Evolutionary conservation across 2,113 vertebrate species (phyloP).

Genomic region (Chinchilla lanigera): DNA sequence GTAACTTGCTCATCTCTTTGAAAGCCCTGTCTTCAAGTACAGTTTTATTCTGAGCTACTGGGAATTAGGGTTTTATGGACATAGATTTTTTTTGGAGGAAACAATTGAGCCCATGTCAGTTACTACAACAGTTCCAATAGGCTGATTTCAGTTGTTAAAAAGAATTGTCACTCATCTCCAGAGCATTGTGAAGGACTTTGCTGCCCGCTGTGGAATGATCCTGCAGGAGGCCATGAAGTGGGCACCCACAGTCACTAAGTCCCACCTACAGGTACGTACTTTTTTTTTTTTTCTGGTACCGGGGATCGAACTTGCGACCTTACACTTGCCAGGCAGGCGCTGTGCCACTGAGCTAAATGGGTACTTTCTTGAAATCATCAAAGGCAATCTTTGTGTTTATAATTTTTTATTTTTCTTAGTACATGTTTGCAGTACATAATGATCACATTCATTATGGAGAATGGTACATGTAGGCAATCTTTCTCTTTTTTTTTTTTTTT

Average conservation of each 20-base stretch:
- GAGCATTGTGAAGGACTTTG: constrained; percentile 99
- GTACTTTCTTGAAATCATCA: constrained; percentile 72
- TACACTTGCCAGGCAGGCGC: no score
- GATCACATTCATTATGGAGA: not conserved
- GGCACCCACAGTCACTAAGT: constrained; percentile 98
- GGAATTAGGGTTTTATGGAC: not conserved
- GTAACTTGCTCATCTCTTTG: not conserved
- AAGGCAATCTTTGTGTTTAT: not conserved
- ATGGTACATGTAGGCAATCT: not conserved
- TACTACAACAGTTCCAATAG: not conserved
- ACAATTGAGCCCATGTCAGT: not conserved
- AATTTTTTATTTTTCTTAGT: not conserved
- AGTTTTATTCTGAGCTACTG: not conserved
- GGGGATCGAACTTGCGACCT: no score
- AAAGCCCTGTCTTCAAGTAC: not conserved
- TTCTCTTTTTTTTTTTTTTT: no score
- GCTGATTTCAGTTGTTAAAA: not conserved
- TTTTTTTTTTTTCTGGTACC: no score
- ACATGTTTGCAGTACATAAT: not conserved
- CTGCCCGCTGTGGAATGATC: constrained; percentile 98
- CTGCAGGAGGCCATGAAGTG: constrained; percentile 99
- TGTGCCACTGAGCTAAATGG: no score
- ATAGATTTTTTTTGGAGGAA: not conserved
- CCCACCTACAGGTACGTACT: constrained; percentile 98
- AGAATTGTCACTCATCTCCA: constrained; percentile 72